phyloP scores from a whole-genome alignment of 2,113 vertebrate genomes.

The Mus musculus region DNA sequence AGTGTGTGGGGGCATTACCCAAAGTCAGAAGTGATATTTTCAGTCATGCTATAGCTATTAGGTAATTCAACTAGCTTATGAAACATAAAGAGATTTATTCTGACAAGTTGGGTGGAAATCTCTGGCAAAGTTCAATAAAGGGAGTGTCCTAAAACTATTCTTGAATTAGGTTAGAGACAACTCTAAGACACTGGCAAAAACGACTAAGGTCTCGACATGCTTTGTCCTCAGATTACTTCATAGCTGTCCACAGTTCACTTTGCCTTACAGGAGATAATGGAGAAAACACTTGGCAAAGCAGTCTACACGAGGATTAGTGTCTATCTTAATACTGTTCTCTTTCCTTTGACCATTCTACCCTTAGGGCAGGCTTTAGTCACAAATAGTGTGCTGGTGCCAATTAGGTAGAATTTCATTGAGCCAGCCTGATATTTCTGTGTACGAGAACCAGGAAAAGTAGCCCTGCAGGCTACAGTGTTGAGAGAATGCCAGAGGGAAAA shows the following conservation, averaged over 20 bases:
- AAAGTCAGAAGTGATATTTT: background rate
- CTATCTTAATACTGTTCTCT: background rate
- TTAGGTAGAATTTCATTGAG: background rate
- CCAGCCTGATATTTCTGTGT: background rate
- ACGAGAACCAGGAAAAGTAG: background rate
- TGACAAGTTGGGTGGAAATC: background rate
- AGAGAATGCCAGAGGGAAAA: background rate
- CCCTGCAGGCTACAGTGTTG: background rate
- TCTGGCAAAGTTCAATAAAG: background rate
- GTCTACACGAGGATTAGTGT: background rate
- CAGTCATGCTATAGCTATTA: background rate
- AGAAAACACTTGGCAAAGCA: background rate
- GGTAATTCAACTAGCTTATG: background rate
- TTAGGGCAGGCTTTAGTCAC: background rate
- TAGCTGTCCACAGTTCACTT: background rate
- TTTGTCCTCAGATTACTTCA: background rate
- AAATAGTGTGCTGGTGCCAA: background rate
- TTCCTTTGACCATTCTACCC: constrained; percentile 1
- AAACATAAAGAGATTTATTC: constrained; percentile 54
- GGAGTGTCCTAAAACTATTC: background rate
- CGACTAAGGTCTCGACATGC: background rate
- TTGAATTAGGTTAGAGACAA: constrained; percentile 14
- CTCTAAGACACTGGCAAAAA: background rate
- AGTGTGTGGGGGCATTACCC: background rate
- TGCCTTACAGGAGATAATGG: background rate